These are phyloP conservation scores for Aleiodes sp. DNA, from an alignment of 1,140 invertebrate species.

Conservation along the genomic window DNA sequence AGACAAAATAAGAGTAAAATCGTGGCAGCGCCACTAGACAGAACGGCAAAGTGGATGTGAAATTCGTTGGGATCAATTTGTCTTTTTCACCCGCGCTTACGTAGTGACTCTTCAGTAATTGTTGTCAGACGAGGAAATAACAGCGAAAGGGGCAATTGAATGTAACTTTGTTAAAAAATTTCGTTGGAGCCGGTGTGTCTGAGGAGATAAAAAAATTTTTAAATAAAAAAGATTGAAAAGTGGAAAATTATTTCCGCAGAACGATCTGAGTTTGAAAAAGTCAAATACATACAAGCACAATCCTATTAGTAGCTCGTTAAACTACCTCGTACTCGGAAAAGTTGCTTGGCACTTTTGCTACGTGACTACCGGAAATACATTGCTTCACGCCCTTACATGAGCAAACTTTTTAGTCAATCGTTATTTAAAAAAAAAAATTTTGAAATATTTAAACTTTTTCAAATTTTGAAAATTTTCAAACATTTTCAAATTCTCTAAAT, in stretches of 20 bases:
- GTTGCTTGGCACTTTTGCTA: conserved; percentile 2
- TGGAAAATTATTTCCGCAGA: no score
- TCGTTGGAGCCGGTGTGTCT: no score
- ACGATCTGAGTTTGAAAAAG: background rate
- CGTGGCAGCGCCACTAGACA: no score
- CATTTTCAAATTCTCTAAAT: no score
- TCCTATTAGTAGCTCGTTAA: conserved; percentile 18
- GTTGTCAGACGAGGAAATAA: background rate
- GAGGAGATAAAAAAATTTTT: no score
- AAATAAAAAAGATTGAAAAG: no score
- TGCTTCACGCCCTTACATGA: background rate
- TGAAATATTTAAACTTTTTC: no score
- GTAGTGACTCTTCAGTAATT: conserved; percentile 3
- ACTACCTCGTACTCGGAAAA: conserved; percentile 19
- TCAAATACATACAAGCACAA: background rate
- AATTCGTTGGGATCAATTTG: conserved; percentile 9
- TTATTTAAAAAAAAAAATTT: background rate
- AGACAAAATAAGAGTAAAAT: background rate
- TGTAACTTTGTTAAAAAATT: background rate
- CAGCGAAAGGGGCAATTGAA: background rate
- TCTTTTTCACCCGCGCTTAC: background rate
- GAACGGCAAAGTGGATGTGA: background rate
- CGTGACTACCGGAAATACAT: conserved; percentile 6
- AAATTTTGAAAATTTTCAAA: no score
- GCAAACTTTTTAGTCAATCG: background rate